phyloP scores from a whole-genome alignment of 2,888 invertebrate genomes.

The Abscondita cerata region DNA sequence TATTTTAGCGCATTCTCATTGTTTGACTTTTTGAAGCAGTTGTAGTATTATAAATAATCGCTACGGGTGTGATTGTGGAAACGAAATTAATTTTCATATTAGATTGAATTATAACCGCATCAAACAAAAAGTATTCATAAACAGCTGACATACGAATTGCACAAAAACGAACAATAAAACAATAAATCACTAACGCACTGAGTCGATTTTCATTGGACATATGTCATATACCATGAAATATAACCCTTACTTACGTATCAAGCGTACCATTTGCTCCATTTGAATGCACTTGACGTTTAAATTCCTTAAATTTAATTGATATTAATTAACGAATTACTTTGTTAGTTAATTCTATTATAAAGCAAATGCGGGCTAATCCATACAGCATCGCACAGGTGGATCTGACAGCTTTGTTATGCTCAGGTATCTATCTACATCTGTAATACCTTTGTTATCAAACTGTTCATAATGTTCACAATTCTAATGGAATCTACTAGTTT shows the following conservation, averaged over 20 bases:
- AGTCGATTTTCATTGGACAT: conserved; percentile 49
- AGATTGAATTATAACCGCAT: conserved; percentile 38
- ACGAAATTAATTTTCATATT: conserved; percentile 33
- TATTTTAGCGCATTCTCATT: background rate
- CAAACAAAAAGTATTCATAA: conserved; percentile 46
- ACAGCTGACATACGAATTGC: conserved; percentile 43
- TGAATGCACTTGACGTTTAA: conserved; percentile 42
- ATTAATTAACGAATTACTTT: conserved; percentile 47
- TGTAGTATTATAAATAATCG: conserved; percentile 16
- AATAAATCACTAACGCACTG: conserved; percentile 48
- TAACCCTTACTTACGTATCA: conserved; percentile 39
- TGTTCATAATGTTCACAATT: conserved; percentile 32
- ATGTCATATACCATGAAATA: conserved; percentile 46
- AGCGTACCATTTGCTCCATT: conserved; percentile 41
- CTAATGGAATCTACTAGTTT: conserved; percentile 40
- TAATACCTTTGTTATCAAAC: conserved; percentile 51
- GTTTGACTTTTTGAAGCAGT: conserved; percentile 9
- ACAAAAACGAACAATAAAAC: conserved; percentile 49
- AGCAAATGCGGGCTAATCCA: conserved; percentile 49
- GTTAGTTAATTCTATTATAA: conserved; percentile 45
- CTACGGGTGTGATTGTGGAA: conserved; percentile 18
- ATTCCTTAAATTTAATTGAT: conserved; percentile 37
- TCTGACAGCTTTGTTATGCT: conserved; percentile 49
- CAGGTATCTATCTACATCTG: conserved; percentile 52
- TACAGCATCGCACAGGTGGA: conserved; percentile 43